Percentiles rank a stretch among this genome's conserved stretches.
Conservation (phyloP, 2,113 vertebrate species). For the Cyprinodon tularosa region DNA sequence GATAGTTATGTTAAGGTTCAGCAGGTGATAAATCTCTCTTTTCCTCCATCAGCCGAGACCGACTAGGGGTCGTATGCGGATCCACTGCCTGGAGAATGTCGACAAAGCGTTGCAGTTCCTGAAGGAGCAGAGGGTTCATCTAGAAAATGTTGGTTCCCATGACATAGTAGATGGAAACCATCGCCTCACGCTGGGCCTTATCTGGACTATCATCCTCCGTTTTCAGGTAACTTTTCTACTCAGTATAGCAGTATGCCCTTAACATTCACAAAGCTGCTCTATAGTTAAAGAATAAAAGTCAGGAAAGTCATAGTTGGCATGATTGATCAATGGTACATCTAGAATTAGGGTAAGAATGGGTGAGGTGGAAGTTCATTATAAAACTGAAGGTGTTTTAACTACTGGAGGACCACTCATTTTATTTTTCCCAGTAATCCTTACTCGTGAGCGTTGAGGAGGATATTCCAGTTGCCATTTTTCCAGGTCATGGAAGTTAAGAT, state of each 20-base stretch:
- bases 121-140: conserved; percentile 94
- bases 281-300: background rate
- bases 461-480: background rate
- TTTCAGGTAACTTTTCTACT: conserved; percentile 85
- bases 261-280: background rate
- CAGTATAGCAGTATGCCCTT: background rate
- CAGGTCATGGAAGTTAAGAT: too few species aligned
- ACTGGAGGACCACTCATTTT: background rate
- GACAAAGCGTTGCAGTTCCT: conserved; percentile 96
- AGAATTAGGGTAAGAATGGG: background rate
- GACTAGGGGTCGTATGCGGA: conserved; percentile 93
- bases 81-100: conserved; percentile 95
- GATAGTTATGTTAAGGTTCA: background rate
- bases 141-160: conserved; percentile 96
- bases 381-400: background rate
- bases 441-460: background rate
- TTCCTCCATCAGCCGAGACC: conserved; percentile 83
- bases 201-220: conserved; percentile 97
- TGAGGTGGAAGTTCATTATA: background rate
- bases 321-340: background rate
- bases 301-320: background rate
- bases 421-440: background rate
- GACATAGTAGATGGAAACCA: conserved; percentile 97
- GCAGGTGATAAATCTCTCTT: background rate
- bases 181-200: conserved; percentile 90